phyloP scores from a whole-genome alignment of 1,140 invertebrate genomes.

The Bombus consobrinus region DNA sequence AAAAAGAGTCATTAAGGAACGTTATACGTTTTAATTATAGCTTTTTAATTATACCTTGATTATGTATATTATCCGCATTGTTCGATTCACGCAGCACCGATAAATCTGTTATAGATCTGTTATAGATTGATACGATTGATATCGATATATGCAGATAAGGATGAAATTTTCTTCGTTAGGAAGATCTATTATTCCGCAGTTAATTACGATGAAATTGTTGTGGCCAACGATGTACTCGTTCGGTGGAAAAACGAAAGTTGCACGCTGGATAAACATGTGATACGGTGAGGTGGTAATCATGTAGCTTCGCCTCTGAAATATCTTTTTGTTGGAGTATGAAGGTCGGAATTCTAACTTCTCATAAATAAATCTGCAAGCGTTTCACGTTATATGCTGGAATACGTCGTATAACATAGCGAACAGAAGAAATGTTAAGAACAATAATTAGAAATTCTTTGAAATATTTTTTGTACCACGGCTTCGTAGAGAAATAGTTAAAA shows the following conservation, averaged over 20 bases:
- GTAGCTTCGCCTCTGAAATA: neutral
- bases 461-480: too few species aligned
- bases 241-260: constrained; percentile 17
- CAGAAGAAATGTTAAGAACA: too few species aligned
- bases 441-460: too few species aligned
- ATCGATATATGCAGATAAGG: neutral
- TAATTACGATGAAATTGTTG: neutral
- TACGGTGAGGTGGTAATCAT: constrained; percentile 4
- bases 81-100: neutral
- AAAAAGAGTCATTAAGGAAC: neutral
- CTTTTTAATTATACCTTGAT: too few species aligned
- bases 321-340: neutral
- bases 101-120: neutral
- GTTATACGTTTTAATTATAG: neutral
- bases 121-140: neutral
- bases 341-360: neutral
- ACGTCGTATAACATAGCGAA: too few species aligned
- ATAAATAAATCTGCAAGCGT: neutral
- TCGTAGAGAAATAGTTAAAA: too few species aligned
- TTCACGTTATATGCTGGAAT: too few species aligned
- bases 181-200: neutral
- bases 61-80: neutral
- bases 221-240: neutral
- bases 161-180: constrained; percentile 13
- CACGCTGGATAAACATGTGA: constrained; percentile 13